Evolutionary conservation across 2,888 invertebrate species (phyloP), one percentile per base, ranked within the genome.

Genomic region (Oscheius myriophilus): DNA sequence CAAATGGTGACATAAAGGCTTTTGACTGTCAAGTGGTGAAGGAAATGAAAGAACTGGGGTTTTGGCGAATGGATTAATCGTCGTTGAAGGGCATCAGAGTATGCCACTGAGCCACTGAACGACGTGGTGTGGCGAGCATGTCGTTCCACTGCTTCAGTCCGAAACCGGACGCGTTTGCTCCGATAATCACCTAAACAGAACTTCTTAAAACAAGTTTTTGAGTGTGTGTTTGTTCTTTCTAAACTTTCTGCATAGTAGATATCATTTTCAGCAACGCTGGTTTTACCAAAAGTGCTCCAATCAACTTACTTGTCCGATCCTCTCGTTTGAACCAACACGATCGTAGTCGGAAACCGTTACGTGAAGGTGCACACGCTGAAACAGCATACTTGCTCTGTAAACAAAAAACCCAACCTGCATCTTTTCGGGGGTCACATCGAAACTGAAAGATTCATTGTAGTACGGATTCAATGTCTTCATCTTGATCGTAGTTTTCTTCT

Each of bases 361-460:
- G 89, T 94, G 93, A 90, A 98, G 91, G 90, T 96, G 94, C 88
- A 98, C 96, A 93, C 97, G 96, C 97, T 98, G 91, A 39, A 80
- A 70, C 51, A 21, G 41, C 25, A 41, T n/a, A 16, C 39, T 14
- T 7, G 4, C 6, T 41, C 9, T 16, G 41, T 41, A 18, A 1
- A 2, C 18, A 57, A 18, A 2, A 9, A 2, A 3, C 1, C 64
- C 53, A 58, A 96, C 97, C 94, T 97, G 96, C 91, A 99, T 97
- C 91, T 99, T 97, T 91, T 99, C 98, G 90, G 97, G 98, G 89
- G 97, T 96, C 90, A 99, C 96, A 91, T 99, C 98, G 91, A 97
- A 99, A 89, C 96, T 94, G 91, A 99, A 99, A 88, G 97, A 98
- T 92, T 99, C 98, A 92, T 99, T 99, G 92, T 97, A 99, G 91